A percentile compares a stretch with the other conserved stretches of the same genome.
These are phyloP conservation scores for Parapsyche elsis DNA, from an alignment of 1,140 invertebrate genomes.

Conservation along the genomic window DNA sequence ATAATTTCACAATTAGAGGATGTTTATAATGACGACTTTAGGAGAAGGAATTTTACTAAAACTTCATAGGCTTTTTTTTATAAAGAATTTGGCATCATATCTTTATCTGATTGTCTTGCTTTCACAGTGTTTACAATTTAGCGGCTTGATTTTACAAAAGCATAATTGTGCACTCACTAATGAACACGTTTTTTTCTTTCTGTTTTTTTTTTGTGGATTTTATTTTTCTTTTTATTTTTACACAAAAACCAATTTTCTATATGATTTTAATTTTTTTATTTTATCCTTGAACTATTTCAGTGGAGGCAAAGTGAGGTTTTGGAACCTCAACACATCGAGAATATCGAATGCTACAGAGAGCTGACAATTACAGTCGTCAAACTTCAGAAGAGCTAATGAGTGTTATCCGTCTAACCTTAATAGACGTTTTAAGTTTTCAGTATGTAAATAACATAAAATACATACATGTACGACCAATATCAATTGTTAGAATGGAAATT, in stretches of 20 bases:
- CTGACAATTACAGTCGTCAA: constrained; percentile 53
- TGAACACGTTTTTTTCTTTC: constrained; percentile 19
- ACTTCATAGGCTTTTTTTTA: not conserved
- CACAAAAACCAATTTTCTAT: constrained; percentile 28
- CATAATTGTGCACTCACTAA: constrained; percentile 23
- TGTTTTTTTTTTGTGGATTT: constrained; percentile 34
- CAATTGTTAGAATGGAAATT: constrained; percentile 9
- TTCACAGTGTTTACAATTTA: constrained; percentile 6
- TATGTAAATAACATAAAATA: constrained; percentile 48
- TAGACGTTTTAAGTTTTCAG: constrained; percentile 53
- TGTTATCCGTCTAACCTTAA: constrained; percentile 54
- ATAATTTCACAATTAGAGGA: too few species aligned
- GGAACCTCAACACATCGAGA: constrained; percentile 52
- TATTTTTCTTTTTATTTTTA: constrained; percentile 42
- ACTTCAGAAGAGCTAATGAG: constrained; percentile 50
- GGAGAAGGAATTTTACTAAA: too few species aligned
- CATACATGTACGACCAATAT: not conserved
- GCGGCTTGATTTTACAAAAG: constrained; percentile 1
- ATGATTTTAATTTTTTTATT: constrained; percentile 21
- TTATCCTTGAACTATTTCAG: constrained; percentile 49
- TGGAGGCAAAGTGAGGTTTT: constrained; percentile 55
- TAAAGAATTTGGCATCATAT: not conserved
- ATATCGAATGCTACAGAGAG: constrained; percentile 46
- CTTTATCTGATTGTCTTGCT: not conserved
- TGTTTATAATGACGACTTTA: too few species aligned